Evolutionary conservation across 92 coral and sea anemone species (phyloP).

Genomic region (Actinostola sp.): DNA sequence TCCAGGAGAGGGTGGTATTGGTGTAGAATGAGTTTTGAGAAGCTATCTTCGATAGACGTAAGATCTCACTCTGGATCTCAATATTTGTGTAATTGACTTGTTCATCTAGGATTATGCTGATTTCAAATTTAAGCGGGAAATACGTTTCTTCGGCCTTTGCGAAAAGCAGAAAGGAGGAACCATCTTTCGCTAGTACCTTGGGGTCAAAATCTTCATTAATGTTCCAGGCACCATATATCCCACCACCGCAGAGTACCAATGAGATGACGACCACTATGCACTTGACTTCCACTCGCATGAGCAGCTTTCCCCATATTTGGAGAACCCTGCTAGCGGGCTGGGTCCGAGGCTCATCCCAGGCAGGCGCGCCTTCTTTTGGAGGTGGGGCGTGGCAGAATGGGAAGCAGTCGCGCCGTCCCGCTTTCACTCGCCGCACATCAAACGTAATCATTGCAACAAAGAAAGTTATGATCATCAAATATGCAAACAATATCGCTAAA

Average conservation of each 20-base stretch:
- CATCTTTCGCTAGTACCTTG: constrained; percentile 76
- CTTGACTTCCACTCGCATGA: constrained; percentile 54
- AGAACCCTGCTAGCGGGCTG: constrained; percentile 60
- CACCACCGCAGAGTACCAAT: constrained; percentile 57
- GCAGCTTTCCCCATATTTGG: constrained; percentile 61
- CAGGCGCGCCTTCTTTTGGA: constrained; percentile 48
- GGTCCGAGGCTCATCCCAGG: constrained; percentile 66
- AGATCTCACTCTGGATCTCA: constrained; percentile 45
- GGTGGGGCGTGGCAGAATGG: constrained; percentile 62
- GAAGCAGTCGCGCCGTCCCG: constrained; percentile 79
- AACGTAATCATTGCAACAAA: constrained; percentile 81
- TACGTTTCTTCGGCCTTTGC: constrained; percentile 61
- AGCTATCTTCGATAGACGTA: constrained; percentile 57
- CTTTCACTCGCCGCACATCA: constrained; percentile 76
- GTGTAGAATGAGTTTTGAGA: constrained; percentile 52
- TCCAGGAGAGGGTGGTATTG: constrained; percentile 71
- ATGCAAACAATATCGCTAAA: constrained; percentile 63
- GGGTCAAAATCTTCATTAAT: constrained; percentile 79
- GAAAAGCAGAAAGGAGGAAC: constrained; percentile 62
- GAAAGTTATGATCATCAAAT: constrained; percentile 73
- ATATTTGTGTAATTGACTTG: constrained; percentile 40
- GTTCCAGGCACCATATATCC: constrained; percentile 69
- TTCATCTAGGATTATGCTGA: constrained; percentile 58
- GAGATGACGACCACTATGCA: constrained; percentile 55
- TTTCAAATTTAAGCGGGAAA: constrained; percentile 51